Evolutionary conservation across 2,797 vertebrate genomes (phyloP), one percentile per base, ranked within the genome.

Genomic region (Muscicapa comitata): DNA sequence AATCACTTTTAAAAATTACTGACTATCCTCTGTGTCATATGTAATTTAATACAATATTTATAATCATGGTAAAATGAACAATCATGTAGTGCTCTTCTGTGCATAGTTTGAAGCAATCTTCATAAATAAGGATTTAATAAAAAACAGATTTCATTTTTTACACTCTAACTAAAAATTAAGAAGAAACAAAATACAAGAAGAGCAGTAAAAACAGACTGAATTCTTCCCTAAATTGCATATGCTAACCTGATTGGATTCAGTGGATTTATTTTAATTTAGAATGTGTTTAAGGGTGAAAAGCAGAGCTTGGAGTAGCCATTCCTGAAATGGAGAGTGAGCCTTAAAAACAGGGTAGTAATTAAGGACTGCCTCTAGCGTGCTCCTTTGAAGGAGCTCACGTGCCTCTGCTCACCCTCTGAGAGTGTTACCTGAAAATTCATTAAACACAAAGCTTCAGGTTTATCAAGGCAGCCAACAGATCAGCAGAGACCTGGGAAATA

Each of bases 101-200:
- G 42, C 54, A 78, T 83, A 72, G 84, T 93, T 93, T 86, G 86
- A 85, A 96, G 87, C 78, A 88, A 77, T 96, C 92, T 92, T 92
- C 94, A 94, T 96, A 95, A 95, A 95, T 78, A 96, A 95, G 29
- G 47, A 72, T 88, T 96, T 95, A 94, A 97, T 96, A 80, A 96
- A 94, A 92, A 89, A 38, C 58, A 83, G 74, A 68, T 83, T 97
- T 82, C 53, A 65, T 89, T 96, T 94, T 95, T 95, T 94, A 92
- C 47, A 92, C n/a, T 77, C 50, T 66, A 95, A 97, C 95, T 94
- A 96, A 96, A 96, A 95, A 95, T 90, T 83, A 94, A 95, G 57
- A 82, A 38, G 63, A 53, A 62, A 67, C 51, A 79, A 82, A 81
- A 66, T 57, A 75, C 57, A 55, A 75, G 38, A 73, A 73, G 8